Conservation (phyloP, 2,888 invertebrate species). For the Gerris lacustris region DNA sequence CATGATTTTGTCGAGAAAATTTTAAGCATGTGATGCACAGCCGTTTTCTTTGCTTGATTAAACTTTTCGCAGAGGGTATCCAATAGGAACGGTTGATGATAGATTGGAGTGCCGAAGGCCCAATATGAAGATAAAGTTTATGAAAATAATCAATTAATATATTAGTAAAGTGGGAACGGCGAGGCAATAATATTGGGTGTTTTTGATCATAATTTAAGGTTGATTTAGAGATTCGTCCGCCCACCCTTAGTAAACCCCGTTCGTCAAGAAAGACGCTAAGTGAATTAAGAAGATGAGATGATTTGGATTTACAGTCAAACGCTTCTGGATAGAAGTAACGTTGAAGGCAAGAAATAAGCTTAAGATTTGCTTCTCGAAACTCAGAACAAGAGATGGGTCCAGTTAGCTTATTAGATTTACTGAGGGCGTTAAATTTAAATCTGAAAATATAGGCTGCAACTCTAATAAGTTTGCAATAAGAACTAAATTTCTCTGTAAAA, state of each 20-base stretch:
- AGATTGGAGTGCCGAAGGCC: background rate
- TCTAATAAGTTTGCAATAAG: background rate
- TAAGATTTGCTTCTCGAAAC: background rate
- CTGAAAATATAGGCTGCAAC: background rate
- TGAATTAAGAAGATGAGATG: background rate
- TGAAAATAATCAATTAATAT: background rate
- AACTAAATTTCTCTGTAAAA: background rate
- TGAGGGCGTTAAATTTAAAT: background rate
- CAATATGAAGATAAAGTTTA: background rate
- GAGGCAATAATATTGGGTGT: slow-evolving; percentile 10
- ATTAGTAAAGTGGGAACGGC: background rate
- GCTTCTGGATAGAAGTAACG: slow-evolving; percentile 7
- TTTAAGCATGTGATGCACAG: slow-evolving; percentile 11
- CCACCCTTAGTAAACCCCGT: slow-evolving; percentile 6
- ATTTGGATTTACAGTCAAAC: background rate
- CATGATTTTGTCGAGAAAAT: slow-evolving; percentile 17
- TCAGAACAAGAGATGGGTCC: background rate
- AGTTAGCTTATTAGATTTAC: background rate
- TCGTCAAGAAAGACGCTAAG: slow-evolving; percentile 10
- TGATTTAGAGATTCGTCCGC: slow-evolving; percentile 10
- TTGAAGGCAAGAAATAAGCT: slow-evolving; percentile 8
- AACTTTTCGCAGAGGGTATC: background rate
- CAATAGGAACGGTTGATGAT: background rate
- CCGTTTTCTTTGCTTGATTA: background rate
- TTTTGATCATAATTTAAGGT: background rate